Conservation (phyloP, 2,888 invertebrate genomes). For the Aphelenchoides bicaudatus region DNA sequence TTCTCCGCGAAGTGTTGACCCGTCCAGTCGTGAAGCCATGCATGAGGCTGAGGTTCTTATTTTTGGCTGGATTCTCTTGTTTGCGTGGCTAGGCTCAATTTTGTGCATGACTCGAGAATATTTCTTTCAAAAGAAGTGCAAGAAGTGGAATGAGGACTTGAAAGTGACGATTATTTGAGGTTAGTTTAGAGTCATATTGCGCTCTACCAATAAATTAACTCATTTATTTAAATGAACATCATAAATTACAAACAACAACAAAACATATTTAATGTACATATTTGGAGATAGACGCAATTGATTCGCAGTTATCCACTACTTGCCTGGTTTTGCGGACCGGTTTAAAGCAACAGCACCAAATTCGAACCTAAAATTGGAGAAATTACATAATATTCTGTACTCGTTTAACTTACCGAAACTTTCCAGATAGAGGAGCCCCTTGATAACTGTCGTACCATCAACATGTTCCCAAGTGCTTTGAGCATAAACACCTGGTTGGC, state of each 20-base stretch:
- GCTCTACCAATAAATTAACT: background rate
- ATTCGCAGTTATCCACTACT: slow-evolving; percentile 24
- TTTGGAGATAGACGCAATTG: slow-evolving; percentile 26
- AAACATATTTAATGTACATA: slow-evolving; percentile 15
- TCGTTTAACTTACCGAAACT: slow-evolving; percentile 15
- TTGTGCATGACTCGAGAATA: slow-evolving; percentile 28
- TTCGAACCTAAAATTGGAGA: slow-evolving; percentile 19
- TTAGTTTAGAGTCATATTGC: background rate
- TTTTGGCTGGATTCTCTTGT: slow-evolving; percentile 25
- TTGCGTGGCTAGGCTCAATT: slow-evolving; percentile 22
- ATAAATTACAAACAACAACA: too few species aligned
- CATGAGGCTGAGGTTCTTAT: slow-evolving; percentile 13
- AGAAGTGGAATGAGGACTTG: too few species aligned
- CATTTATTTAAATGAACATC: too few species aligned
- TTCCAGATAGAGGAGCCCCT: slow-evolving; percentile 18
- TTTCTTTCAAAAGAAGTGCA: slow-evolving; percentile 18
- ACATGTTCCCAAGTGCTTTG: slow-evolving; percentile 28
- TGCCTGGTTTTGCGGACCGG: background rate
- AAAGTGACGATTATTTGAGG: background rate
- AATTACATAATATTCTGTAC: slow-evolving; percentile 5
- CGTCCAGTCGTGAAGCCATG: slow-evolving; percentile 1
- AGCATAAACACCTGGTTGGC: slow-evolving; percentile 27
- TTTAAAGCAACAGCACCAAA: slow-evolving; percentile 12
- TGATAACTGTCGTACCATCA: slow-evolving; percentile 19
- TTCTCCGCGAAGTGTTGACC: background rate